Base-by-base conservation (phyloP, 30 jellyfish, hydroid and myxozoan genomes). In the Aurelia coerulea region DNA sequence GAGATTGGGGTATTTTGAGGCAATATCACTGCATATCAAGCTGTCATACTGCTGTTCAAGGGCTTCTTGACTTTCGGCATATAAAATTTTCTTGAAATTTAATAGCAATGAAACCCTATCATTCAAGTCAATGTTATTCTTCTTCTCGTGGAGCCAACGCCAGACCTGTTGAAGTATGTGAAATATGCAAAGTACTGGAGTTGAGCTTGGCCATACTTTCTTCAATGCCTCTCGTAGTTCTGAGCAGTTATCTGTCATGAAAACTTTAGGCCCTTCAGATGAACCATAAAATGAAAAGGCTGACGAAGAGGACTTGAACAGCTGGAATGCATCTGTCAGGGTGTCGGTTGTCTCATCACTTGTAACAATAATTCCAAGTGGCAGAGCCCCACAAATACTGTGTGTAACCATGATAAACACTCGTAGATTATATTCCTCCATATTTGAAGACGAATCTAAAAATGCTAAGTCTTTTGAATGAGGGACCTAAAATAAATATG, bases 131-230 rank as follows among this genome's bases (percentile, higher is more conserved):
- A 76, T 46, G 58, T 34, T 35, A 56, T 76, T 70, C 32, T 76
- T 76, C 64, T 79, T 79, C 2, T 79, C 90, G 18, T 59, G 50
- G 42, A 79, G 86, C 90, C 90, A 79, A 23, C 87, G 29, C 90
- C 90, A 79, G 37, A 79, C 87, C 34, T 62, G 87, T 33, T 79
- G 87, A 69, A 79, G 59, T 1, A 79, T 19, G 62, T 79, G 90
- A 42, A 60, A 79, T 14, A 79, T 35, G 37, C 90, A 64, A 12
- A 79, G 46, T 1, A 79, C 70, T 66, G 64, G 50, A 10, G 32
- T 79, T 11, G 90, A 66, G 17, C 23, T 10, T 60, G 90, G 90
- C 90, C 90, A 79, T 59, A 42, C 46, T 64, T 18, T 32, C 3
- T 42, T 32, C 16, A 79, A 67, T 9, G 90, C 90, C 14, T 32